Percentiles rank a stretch among this genome's conserved stretches.
Conservation (phyloP, 2,797 vertebrate species). For the Xenentodon cancila region DNA sequence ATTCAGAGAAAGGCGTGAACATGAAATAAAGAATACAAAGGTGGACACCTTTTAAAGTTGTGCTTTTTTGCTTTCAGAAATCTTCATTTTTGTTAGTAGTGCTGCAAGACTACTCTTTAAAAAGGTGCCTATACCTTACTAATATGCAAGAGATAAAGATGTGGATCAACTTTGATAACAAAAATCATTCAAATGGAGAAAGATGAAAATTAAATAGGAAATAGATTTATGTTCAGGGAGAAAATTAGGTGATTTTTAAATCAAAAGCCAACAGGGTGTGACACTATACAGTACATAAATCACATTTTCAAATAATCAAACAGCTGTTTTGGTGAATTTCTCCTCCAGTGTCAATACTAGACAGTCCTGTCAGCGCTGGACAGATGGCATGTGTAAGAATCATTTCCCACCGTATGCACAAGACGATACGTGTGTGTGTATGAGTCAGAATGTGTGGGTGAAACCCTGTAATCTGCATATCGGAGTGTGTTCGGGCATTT, state of each 20-base stretch:
- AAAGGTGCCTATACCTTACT: no score
- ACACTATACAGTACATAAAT: slow-evolving; percentile 1
- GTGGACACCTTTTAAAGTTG: no score
- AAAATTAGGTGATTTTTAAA: slow-evolving; percentile 4
- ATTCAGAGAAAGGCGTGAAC: no score
- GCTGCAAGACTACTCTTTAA: no score
- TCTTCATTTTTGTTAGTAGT: no score
- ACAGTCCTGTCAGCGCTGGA: slow-evolving; percentile 14
- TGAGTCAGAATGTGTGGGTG: background rate
- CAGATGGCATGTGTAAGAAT: background rate
- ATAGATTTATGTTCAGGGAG: background rate
- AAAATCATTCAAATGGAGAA: background rate
- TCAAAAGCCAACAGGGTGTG: background rate
- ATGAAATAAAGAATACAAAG: no score
- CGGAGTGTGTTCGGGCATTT: slow-evolving; percentile 22
- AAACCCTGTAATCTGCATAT: slow-evolving; percentile 6
- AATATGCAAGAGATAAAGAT: no score
- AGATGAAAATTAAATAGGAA: background rate
- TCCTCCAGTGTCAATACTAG: slow-evolving; percentile 13
- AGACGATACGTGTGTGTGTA: background rate
- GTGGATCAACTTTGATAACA: background rate
- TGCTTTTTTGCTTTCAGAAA: no score
- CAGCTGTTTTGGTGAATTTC: slow-evolving; percentile 21
- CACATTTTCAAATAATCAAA: slow-evolving; percentile 5
- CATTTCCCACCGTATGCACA: background rate